Conservation (phyloP, 2,797 vertebrate genomes). For the Scolopax rusticola region DNA sequence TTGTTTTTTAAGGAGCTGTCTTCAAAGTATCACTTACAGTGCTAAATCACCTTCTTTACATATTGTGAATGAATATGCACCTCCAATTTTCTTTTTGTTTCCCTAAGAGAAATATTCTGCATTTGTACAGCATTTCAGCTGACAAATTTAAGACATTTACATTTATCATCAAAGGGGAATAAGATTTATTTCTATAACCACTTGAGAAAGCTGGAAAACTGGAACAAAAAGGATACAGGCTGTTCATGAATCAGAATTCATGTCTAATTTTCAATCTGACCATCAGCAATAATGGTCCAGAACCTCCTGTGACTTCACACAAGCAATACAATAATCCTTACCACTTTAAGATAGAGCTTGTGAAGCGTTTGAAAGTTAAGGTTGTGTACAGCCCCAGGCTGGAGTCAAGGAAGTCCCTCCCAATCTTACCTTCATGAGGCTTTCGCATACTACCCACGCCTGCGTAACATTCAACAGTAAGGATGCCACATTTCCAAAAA, state of each 20-base stretch:
- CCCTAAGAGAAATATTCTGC: slow-evolving; percentile 2
- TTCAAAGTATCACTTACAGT: not conserved
- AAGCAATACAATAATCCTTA: not conserved
- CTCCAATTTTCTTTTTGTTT: slow-evolving; percentile 12
- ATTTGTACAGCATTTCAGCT: not conserved
- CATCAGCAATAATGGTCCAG: not conserved
- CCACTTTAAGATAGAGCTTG: not conserved
- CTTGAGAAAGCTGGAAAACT: not conserved
- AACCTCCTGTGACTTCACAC: not conserved
- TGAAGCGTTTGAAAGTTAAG: not conserved
- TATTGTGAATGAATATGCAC: not conserved
- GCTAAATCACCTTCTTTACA: not conserved
- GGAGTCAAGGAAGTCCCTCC: not conserved
- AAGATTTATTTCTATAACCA: not conserved
- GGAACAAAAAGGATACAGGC: not conserved
- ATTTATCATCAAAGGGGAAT: not conserved
- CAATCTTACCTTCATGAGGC: fast-evolving
- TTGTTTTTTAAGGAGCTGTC: not conserved
- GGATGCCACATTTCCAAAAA: not conserved
- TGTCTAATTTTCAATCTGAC: not conserved
- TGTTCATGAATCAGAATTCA: not conserved
- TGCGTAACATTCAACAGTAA: not conserved
- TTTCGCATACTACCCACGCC: not conserved
- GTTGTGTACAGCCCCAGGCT: not conserved
- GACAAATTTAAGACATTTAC: not conserved